Conservation (phyloP, 2,113 vertebrate genomes). For the Trematomus loennbergii region DNA sequence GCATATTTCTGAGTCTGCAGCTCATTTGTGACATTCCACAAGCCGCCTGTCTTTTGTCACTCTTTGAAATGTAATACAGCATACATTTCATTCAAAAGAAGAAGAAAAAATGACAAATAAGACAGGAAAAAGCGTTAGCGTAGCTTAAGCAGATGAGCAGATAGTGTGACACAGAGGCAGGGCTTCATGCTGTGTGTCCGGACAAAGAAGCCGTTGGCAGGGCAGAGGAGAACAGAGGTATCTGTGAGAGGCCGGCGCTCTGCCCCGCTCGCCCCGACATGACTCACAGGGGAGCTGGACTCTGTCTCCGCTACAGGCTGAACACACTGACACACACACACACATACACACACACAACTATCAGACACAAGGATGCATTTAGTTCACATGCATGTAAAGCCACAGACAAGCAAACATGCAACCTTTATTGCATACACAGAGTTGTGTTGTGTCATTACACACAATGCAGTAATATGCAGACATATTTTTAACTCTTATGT, state of each 20-base stretch:
- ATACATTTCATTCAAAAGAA: neutral
- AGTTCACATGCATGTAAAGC: conserved; percentile 44
- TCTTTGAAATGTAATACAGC: conserved; percentile 20
- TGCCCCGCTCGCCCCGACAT: conserved; percentile 64
- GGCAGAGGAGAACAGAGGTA: conserved; percentile 73
- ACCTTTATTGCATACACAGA: neutral
- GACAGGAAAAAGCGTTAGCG: neutral
- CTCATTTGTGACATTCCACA: conserved; percentile 35
- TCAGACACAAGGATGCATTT: conserved; percentile 18
- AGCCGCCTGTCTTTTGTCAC: conserved; percentile 8
- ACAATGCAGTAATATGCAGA: neutral
- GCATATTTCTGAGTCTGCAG: conserved; percentile 23
- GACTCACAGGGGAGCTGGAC: conserved; percentile 75
- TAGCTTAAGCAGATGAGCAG: conserved; percentile 41
- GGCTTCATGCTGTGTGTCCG: conserved; percentile 59
- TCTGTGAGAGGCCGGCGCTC: conserved; percentile 73
- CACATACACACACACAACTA: conserved; percentile 7
- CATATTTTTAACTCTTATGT: neutral
- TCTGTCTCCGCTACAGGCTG: conserved; percentile 15
- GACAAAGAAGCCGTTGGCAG: conserved; percentile 80
- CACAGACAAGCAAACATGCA: conserved; percentile 18
- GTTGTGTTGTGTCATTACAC: neutral
- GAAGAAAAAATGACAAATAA: no score
- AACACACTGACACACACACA: neutral
- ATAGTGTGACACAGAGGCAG: conserved; percentile 56